These are phyloP conservation scores for Siderastrea siderea DNA, from an alignment of 92 coral and sea anemone genomes.

Conservation along the genomic window DNA sequence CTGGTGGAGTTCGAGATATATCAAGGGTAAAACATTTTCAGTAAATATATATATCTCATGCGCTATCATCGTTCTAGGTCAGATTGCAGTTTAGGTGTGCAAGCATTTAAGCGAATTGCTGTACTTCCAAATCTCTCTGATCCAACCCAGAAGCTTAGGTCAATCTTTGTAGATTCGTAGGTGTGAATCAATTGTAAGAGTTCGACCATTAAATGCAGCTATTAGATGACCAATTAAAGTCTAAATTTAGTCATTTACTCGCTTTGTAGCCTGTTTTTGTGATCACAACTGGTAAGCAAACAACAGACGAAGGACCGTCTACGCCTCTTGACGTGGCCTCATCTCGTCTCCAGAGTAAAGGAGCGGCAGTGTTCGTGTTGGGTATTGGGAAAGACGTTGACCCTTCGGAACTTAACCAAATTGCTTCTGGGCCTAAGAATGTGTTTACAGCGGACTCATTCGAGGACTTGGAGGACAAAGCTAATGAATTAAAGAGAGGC, in stretches of 20 bases:
- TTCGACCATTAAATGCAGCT: no score
- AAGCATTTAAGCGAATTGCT: no score
- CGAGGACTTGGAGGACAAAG: constrained; percentile 38
- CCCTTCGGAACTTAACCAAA: constrained; percentile 42
- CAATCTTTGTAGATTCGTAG: no score
- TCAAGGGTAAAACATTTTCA: constrained; percentile 4
- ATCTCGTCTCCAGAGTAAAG: constrained; percentile 36
- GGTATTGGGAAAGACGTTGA: constrained; percentile 63
- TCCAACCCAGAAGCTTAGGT: no score
- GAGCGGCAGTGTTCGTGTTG: constrained; percentile 56
- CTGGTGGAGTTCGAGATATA: constrained; percentile 59
- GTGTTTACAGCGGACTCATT: constrained; percentile 51
- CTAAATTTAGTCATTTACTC: background rate
- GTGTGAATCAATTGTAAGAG: no score
- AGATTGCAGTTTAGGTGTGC: no score
- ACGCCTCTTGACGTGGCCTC: constrained; percentile 52
- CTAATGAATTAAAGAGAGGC: constrained; percentile 19
- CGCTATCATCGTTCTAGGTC: no score
- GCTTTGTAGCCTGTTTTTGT: constrained; percentile 22
- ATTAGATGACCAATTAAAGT: no score
- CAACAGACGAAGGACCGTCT: constrained; percentile 49
- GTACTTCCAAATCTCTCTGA: no score
- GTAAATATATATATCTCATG: no score
- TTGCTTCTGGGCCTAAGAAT: constrained; percentile 57
- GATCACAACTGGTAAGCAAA: constrained; percentile 59